Conservation (phyloP, 2,113 vertebrate genomes). For the Cichladusa arquata region DNA sequence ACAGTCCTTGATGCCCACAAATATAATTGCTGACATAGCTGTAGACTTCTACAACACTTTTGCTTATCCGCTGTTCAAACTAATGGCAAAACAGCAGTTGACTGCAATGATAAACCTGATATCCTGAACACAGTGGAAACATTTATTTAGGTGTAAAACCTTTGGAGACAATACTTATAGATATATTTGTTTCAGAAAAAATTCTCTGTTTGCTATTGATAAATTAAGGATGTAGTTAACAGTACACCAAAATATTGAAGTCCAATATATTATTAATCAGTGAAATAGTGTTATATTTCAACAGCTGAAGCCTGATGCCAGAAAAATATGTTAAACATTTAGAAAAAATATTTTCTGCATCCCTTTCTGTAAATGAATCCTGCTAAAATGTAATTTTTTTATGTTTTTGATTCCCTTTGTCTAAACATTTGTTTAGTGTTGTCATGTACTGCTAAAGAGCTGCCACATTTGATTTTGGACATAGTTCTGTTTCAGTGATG, state of each 20-base stretch:
- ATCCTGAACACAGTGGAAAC: not conserved
- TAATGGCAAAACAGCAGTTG: not conserved
- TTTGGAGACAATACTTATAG: not conserved
- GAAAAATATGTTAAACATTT: not conserved
- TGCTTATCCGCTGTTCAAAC: not conserved
- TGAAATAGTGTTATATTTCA: not conserved
- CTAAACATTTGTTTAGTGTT: conserved; percentile 19
- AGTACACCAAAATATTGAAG: not conserved
- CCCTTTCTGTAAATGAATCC: not conserved
- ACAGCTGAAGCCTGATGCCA: not conserved
- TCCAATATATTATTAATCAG: not conserved
- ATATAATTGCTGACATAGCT: not conserved
- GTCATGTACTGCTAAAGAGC: not conserved
- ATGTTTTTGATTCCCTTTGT: not conserved
- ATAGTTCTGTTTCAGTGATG: not conserved
- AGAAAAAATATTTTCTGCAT: not conserved
- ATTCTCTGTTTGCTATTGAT: not conserved
- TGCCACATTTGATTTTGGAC: not conserved
- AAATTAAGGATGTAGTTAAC: not conserved
- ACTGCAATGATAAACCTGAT: not conserved
- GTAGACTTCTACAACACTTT: not conserved
- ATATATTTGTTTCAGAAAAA: not conserved
- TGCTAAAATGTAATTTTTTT: not conserved
- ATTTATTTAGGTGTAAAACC: not conserved
- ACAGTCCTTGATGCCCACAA: not conserved